Evolutionary conservation across 2,888 invertebrate species (phyloP).

Genomic region (Nudaria mundana): DNA sequence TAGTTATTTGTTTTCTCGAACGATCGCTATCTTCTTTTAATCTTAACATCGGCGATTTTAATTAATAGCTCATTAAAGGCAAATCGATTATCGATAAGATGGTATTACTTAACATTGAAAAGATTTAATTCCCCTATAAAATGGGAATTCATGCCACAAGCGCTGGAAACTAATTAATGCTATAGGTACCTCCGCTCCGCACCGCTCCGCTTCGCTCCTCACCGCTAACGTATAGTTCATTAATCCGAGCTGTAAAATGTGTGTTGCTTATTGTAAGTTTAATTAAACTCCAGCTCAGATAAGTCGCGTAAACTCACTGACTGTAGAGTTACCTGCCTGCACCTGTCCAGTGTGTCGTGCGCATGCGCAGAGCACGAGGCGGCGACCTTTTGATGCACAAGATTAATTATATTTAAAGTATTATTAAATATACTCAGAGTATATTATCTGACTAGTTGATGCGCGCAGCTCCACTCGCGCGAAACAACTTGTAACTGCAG

Average conservation of each 20-base stretch:
- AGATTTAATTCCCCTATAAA: constrained; percentile 30
- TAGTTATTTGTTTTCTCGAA: constrained; percentile 20
- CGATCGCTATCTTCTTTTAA: constrained; percentile 3
- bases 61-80: constrained; percentile 27
- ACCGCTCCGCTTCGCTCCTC: no score
- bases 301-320: constrained; percentile 21
- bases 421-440: no score
- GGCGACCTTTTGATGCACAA: no score
- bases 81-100: constrained; percentile 31
- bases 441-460: no score
- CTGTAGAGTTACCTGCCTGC: no score
- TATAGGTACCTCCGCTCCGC: constrained; percentile 21
- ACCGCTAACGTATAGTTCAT: constrained; percentile 28
- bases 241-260: constrained; percentile 26
- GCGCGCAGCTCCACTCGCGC: no score
- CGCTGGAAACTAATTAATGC: constrained; percentile 31
- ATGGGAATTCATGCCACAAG: constrained; percentile 28
- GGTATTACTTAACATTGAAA: constrained; percentile 22
- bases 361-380: neutral
- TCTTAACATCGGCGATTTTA: constrained; percentile 18
- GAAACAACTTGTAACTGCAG: no score
- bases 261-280: constrained; percentile 30
- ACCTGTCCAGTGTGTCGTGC: neutral
- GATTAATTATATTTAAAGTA: neutral
- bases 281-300: constrained; percentile 29